Percentiles rank a stretch among this genome's conserved stretches.
Evolutionary conservation across 2,113 vertebrate genomes (phyloP).

Genomic region (Bos javanicus): DNA sequence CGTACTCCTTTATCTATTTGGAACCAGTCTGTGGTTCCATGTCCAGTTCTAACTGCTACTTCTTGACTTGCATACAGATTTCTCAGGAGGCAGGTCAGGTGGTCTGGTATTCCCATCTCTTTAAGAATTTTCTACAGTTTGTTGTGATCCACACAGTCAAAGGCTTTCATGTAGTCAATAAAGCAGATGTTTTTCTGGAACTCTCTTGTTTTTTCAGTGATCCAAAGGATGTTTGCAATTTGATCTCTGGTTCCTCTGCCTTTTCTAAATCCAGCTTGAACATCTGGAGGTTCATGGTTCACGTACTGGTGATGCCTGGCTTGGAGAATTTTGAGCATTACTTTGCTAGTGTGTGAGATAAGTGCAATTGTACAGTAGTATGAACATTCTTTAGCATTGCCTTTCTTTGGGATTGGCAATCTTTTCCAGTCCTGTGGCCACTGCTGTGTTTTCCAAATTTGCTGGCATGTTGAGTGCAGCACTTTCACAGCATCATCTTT

Average conservation of each 20-base stretch:
- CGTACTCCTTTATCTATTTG: neutral
- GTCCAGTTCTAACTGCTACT: neutral
- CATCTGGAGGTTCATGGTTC: neutral
- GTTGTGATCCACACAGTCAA: neutral
- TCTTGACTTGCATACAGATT: neutral
- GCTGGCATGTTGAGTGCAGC: too few species aligned
- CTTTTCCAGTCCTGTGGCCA: too few species aligned
- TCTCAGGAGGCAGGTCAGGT: neutral
- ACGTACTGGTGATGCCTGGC: neutral
- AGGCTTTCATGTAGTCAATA: neutral
- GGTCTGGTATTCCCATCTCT: neutral
- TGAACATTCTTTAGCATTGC: neutral
- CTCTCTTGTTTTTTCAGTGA: neutral
- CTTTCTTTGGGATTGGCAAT: too few species aligned
- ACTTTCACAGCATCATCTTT: too few species aligned
- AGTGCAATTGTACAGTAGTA: neutral
- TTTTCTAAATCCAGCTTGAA: neutral
- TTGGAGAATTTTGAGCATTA: neutral
- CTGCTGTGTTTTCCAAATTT: too few species aligned
- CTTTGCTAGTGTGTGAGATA: neutral
- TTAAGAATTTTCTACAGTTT: neutral
- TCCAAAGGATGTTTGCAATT: neutral
- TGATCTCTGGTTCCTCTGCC: neutral
- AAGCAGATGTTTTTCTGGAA: neutral
- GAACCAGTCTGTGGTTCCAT: neutral